Evolutionary conservation across 1,140 invertebrate genomes (phyloP).

Genomic region (Neuroterus valhalla): DNA sequence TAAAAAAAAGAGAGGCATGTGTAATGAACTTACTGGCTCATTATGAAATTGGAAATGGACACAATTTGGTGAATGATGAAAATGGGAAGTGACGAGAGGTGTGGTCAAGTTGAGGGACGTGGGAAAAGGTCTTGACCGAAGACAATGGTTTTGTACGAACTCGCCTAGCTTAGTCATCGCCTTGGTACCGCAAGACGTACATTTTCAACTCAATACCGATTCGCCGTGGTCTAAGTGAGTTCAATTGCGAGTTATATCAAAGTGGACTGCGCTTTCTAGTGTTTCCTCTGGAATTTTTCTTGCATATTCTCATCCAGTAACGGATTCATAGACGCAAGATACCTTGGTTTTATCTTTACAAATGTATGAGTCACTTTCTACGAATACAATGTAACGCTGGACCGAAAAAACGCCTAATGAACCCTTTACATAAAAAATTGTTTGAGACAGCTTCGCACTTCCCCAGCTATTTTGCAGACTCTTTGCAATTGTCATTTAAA

Average conservation of each 20-base stretch:
- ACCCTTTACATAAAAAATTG: slow-evolving; percentile 14
- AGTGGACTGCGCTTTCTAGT: slow-evolving; percentile 3
- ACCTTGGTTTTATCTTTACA: slow-evolving; percentile 21
- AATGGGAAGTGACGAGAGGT: neutral
- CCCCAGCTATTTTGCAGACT: slow-evolving; percentile 14
- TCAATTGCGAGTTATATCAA: slow-evolving; percentile 4
- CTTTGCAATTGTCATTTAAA: neutral
- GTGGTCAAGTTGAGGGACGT: neutral
- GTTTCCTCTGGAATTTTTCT: slow-evolving; percentile 1
- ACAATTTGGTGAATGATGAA: neutral
- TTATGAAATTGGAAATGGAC: neutral
- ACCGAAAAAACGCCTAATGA: slow-evolving; percentile 6
- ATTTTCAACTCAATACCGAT: slow-evolving; percentile 15
- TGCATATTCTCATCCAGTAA: slow-evolving; percentile 4
- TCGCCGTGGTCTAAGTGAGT: slow-evolving; percentile 2
- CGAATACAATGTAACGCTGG: slow-evolving; percentile 24
- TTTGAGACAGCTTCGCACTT: neutral
- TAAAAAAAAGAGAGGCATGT: too few species aligned
- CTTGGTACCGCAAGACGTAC: slow-evolving; percentile 5
- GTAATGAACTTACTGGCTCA: neutral
- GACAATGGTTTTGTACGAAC: neutral
- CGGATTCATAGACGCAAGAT: slow-evolving; percentile 10
- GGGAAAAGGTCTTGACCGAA: neutral
- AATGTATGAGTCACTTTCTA: slow-evolving; percentile 13
- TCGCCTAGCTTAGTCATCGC: neutral